These are phyloP conservation scores for Aphis gossypii DNA, from an alignment of 1,140 invertebrate species.

Conservation along the genomic window DNA sequence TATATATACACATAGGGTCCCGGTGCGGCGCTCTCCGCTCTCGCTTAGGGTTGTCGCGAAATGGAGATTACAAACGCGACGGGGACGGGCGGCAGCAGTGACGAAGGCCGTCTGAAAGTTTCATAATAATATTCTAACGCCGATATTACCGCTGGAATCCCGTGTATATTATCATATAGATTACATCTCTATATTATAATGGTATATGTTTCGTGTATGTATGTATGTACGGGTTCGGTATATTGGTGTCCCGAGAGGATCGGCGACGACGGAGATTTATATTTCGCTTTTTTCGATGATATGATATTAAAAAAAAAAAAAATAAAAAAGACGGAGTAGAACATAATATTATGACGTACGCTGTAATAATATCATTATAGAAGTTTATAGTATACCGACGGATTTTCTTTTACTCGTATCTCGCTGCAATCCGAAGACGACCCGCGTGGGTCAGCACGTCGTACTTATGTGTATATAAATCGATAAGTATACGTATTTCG, in stretches of 20 bases:
- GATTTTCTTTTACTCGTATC: neutral
- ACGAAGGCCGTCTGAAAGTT: neutral
- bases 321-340: neutral
- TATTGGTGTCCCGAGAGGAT: constrained; percentile 6
- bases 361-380: neutral
- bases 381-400: neutral
- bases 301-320: neutral
- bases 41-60: constrained; percentile 16
- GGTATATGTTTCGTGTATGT: neutral
- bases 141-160: constrained; percentile 26
- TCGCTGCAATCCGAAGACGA: neutral
- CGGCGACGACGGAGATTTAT: neutral
- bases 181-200: constrained; percentile 33
- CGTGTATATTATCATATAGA: constrained; percentile 51
- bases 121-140: constrained; percentile 45
- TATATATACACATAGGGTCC: neutral
- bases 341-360: neutral
- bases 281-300: neutral
- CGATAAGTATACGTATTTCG: neutral
- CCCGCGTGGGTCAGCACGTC: neutral
- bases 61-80: constrained; percentile 25
- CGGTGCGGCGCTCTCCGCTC: neutral
- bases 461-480: neutral
- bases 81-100: neutral
- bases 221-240: neutral